Evolutionary conservation across 2,888 invertebrate species (phyloP).

Genomic region (Hyposoter didymator): DNA sequence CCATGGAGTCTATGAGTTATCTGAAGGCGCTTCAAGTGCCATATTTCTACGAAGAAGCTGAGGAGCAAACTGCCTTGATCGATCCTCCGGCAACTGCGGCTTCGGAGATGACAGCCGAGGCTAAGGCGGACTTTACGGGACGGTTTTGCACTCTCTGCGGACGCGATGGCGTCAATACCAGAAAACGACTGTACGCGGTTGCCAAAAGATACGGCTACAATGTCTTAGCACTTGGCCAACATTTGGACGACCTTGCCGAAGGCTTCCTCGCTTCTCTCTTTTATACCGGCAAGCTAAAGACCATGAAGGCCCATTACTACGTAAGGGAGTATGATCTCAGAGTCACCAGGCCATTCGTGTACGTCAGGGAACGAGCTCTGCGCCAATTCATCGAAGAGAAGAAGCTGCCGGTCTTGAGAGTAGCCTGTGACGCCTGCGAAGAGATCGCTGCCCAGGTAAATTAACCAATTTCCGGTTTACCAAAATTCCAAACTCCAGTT

Average conservation of each 20-base stretch:
- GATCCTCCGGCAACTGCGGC: conserved; percentile 83
- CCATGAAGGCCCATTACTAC: conserved; percentile 92
- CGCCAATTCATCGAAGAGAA: conserved; percentile 90
- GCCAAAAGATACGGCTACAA: conserved; percentile 92
- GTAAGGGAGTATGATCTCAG: conserved; percentile 93
- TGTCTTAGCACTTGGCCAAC: conserved; percentile 95
- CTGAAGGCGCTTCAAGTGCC: conserved; percentile 86
- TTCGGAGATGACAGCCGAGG: neutral
- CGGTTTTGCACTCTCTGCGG: conserved; percentile 65
- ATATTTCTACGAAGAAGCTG: conserved; percentile 88
- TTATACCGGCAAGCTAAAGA: conserved; percentile 91
- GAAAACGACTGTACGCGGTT: conserved; percentile 90
- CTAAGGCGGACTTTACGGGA: conserved; percentile 35
- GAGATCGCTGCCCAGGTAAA: conserved; percentile 85
- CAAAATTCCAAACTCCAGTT: neutral
- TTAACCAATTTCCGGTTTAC: conserved; percentile 26
- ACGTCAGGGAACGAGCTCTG: conserved; percentile 92
- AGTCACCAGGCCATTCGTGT: conserved; percentile 94
- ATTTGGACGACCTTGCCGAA: conserved; percentile 93
- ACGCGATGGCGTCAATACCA: conserved; percentile 71
- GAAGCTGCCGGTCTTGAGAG: conserved; percentile 89
- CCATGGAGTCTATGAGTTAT: conserved; percentile 86
- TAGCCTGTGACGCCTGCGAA: conserved; percentile 83
- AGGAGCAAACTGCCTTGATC: conserved; percentile 86
- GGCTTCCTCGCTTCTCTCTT: conserved; percentile 93